phyloP scores from a whole-genome alignment of 37 sponge, comb jelly and placozoan genomes.

The Petrosia ficiformis region DNA sequence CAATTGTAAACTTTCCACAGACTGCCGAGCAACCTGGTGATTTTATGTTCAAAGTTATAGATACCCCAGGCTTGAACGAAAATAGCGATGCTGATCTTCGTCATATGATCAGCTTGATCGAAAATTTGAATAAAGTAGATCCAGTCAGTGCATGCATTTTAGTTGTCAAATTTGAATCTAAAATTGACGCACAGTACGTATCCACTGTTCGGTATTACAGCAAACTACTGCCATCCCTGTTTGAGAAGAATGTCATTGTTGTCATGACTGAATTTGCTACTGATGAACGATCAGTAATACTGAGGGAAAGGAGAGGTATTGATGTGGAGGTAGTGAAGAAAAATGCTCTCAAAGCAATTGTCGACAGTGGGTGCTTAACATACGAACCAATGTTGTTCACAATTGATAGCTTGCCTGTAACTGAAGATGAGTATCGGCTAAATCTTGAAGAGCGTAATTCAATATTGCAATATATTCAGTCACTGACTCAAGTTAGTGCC shows the following conservation, averaged over 20 bases:
- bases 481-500: neutral
- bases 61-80: constrained; percentile 51
- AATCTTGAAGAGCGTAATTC: neutral
- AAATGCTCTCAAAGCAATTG: constrained; percentile 26
- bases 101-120: constrained; percentile 37
- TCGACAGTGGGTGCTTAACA: neutral
- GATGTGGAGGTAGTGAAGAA: constrained; percentile 16
- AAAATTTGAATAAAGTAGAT: neutral
- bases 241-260: constrained; percentile 18
- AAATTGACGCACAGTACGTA: constrained; percentile 6
- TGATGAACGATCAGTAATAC: constrained; percentile 8
- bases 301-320: constrained; percentile 10
- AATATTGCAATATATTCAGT: constrained; percentile 10
- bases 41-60: constrained; percentile 11
- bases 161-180: neutral
- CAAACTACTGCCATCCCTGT: neutral
- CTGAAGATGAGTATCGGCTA: neutral
- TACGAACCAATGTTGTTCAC: constrained; percentile 15
- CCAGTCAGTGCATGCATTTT: neutral
- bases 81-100: constrained; percentile 9
- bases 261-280: constrained; percentile 34
- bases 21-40: neutral
- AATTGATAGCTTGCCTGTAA: constrained; percentile 31
- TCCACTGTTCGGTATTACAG: constrained; percentile 13
- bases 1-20: neutral